Base-by-base conservation (phyloP, 2,888 invertebrate genomes). In the Leptopilina syphax region DNA sequence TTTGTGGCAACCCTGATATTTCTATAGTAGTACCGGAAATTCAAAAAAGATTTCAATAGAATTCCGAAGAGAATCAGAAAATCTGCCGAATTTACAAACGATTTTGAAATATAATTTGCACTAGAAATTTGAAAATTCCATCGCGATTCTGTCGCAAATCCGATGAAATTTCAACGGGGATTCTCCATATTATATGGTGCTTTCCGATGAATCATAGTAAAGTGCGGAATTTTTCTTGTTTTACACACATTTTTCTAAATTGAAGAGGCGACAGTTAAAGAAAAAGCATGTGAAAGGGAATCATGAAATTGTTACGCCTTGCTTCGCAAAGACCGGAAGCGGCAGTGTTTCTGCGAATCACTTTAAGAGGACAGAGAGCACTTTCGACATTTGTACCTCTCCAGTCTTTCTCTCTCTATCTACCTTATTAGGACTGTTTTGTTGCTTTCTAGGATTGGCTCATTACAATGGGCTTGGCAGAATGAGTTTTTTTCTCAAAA, bases 401-500 rank as follows among this genome's bases (percentile, higher is more conserved):
- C 9, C 34, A 34, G 34, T 7, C 44, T 44, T 8, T 8, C 7
- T 44, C 50, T 50, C 50, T 50, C 50, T 3, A 8, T 70, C n/a
- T 70, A 50, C 70, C 70, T 54, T 70, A 70, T 50, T 70, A 54
- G 54, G 70, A 47, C 1, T 54, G 44, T 70, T 44, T 24, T 47
- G 50, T 70, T 70, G 70, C 50, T 70, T 70, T 70, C 70, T 70
- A 9, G 54, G 70, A 54, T 54, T 70, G 70, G 70, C 70, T 70
- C 27, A 70, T 70, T 54, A 70, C 27, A 50, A 70, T 70, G 50
- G 70, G 70, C 70, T 70, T 18, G 70, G 27, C 27, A 27, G 50
- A 12, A 13, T 13, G 24, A 70, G 27, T 50, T 9, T 50, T 70
- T 68, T 70, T 70, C 27, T 54, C 1, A 13, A 70, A 70, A 54